Evolutionary conservation across 2,888 invertebrate genomes (phyloP).

Genomic region (Melinaea menophilus): DNA sequence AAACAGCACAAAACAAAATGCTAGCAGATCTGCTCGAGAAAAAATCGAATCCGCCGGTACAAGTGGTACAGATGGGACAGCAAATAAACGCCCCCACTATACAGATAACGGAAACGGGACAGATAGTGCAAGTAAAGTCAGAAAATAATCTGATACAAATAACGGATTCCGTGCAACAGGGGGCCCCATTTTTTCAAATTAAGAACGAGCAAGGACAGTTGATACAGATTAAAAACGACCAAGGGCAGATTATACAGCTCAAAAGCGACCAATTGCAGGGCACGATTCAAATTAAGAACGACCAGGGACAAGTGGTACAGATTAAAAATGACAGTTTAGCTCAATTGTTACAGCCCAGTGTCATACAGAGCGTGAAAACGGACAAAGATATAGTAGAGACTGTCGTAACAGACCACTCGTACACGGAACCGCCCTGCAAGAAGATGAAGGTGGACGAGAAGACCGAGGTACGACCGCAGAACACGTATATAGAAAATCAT

Average conservation of each 20-base stretch:
- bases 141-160: constrained; percentile 60
- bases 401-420: constrained; percentile 59
- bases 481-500: neutral
- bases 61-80: constrained; percentile 68
- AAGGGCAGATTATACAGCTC: constrained; percentile 68
- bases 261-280: constrained; percentile 63
- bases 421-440: constrained; percentile 64
- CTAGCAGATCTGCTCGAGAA: constrained; percentile 90
- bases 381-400: constrained; percentile 56
- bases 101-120: constrained; percentile 70
- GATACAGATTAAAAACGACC: constrained; percentile 67
- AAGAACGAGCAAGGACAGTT: constrained; percentile 71
- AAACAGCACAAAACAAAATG: constrained; percentile 83
- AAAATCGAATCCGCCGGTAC: constrained; percentile 78
- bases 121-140: constrained; percentile 67
- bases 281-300: constrained; percentile 58
- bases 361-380: constrained; percentile 32
- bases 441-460: constrained; percentile 62
- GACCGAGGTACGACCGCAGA: constrained; percentile 44
- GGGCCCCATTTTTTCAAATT: constrained; percentile 62
- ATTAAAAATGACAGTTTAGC: constrained; percentile 41
- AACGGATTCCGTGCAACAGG: constrained; percentile 48
- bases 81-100: constrained; percentile 70
- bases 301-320: constrained; percentile 56
- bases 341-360: constrained; percentile 32